Evolutionary conservation across 2,113 vertebrate species (phyloP).

Genomic region (Paramisgurnus dabryanus): DNA sequence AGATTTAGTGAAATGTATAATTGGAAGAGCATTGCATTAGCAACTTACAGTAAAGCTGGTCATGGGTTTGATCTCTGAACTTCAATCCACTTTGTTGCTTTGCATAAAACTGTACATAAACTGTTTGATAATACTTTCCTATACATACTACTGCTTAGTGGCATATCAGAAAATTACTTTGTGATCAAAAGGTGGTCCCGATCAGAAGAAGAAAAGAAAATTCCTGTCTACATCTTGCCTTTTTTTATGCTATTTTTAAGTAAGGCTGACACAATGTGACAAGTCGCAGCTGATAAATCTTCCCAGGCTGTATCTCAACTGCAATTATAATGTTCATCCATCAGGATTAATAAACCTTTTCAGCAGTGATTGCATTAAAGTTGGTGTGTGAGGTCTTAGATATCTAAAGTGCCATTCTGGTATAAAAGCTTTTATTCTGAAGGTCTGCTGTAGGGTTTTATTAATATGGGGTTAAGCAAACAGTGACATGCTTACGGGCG

Average conservation of each 20-base stretch:
- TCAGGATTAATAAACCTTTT: constrained; percentile 47
- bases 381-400: constrained; percentile 51
- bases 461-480: constrained; percentile 75
- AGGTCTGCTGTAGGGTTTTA: constrained; percentile 55
- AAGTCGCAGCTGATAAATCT: constrained; percentile 20
- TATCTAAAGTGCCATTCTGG: constrained; percentile 31
- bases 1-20: no score
- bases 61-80: no score
- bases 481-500: constrained; percentile 42
- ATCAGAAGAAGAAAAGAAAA: no score
- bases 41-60: no score
- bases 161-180: no score
- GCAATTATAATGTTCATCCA: constrained; percentile 18
- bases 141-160: no score
- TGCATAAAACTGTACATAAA: no score
- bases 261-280: neutral
- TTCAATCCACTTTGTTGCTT: no score
- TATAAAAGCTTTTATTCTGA: constrained; percentile 64
- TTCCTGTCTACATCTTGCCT: no score
- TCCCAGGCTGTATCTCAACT: neutral
- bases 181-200: no score
- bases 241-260: neutral
- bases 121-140: no score
- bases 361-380: constrained; percentile 48
- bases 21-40: no score